Evolutionary conservation across 2,888 invertebrate species (phyloP).

Genomic region (Hirtodrosophila histrioides): DNA sequence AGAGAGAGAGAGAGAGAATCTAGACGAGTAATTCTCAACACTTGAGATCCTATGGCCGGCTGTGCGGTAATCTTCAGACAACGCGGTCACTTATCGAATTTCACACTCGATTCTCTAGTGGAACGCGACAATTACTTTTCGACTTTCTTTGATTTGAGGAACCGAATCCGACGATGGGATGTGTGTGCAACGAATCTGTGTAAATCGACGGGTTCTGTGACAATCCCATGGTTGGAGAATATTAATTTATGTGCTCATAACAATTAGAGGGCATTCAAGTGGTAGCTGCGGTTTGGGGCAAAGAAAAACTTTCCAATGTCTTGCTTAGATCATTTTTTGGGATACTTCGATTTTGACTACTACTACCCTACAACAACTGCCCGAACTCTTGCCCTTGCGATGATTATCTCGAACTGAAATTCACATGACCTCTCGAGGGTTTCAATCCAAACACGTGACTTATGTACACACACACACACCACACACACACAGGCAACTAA

Average conservation of each 20-base stretch:
- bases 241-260: constrained; percentile 44
- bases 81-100: constrained; percentile 65
- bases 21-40: no score
- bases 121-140: constrained; percentile 35
- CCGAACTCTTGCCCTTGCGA: constrained; percentile 17
- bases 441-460: constrained; percentile 51
- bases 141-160: constrained; percentile 30
- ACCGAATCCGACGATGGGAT: constrained; percentile 6
- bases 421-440: constrained; percentile 42
- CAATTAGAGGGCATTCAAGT: constrained; percentile 52
- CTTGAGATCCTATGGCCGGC: constrained; percentile 34
- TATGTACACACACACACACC: constrained; percentile 35
- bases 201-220: constrained; percentile 6
- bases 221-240: constrained; percentile 21
- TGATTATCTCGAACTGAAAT: constrained; percentile 45
- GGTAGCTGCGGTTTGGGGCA: constrained; percentile 30
- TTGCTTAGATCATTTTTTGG: constrained; percentile 31
- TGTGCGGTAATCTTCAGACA: constrained; percentile 56
- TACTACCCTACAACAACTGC: constrained; percentile 5
- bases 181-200: constrained; percentile 38
- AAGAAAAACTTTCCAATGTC: constrained; percentile 5
- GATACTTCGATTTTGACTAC: constrained; percentile 4
- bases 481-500: constrained; percentile 31
- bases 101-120: constrained; percentile 67
- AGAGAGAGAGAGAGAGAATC: neutral